Conservation (phyloP, 2,888 invertebrate species). For the Heliconius cydno region DNA sequence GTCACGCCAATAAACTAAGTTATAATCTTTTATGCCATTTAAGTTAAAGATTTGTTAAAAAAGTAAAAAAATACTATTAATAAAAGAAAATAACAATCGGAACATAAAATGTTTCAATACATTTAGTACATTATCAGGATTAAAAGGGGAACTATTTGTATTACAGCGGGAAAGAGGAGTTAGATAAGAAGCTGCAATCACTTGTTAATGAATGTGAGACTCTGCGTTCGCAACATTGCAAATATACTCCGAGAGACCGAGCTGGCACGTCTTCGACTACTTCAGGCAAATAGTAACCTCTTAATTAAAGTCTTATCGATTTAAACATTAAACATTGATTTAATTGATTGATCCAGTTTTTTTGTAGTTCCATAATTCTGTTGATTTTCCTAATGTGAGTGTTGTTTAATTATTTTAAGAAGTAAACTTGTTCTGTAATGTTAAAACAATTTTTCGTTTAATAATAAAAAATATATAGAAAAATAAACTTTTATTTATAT, state of each 20-base stretch:
- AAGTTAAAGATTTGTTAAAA: too few species aligned
- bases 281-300: constrained; percentile 10
- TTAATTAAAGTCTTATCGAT: neutral
- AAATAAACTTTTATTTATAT: neutral
- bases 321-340: neutral
- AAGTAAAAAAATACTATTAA: too few species aligned
- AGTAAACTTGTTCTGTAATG: neutral
- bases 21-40: too few species aligned
- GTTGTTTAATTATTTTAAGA: neutral
- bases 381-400: too few species aligned
- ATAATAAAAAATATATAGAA: neutral
- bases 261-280: neutral
- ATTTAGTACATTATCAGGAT: neutral
- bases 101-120: neutral
- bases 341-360: neutral
- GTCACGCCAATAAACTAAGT: too few species aligned
- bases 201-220: constrained; percentile 27
- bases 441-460: neutral
- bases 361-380: too few species aligned
- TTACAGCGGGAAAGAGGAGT: constrained; percentile 35
- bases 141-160: neutral
- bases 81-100: too few species aligned
- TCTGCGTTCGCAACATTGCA: constrained; percentile 17
- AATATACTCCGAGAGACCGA: neutral
- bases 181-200: constrained; percentile 37